Evolutionary conservation across 2,113 vertebrate genomes (phyloP), one percentile per base, ranked within the genome.

Genomic region (Myotis yumanensis): DNA sequence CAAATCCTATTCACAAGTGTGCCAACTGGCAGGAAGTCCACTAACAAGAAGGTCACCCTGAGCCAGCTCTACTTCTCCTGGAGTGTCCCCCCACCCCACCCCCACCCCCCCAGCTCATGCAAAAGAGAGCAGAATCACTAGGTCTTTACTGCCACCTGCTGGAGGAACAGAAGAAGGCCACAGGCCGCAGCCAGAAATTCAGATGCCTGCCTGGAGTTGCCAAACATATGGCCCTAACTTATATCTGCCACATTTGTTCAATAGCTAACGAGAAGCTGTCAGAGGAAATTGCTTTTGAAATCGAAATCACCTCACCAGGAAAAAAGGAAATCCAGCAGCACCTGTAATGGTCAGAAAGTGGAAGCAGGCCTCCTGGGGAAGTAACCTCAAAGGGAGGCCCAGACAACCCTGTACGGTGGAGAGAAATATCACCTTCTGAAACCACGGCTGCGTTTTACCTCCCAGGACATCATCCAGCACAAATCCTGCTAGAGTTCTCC

Each of bases 61-160:
- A 86, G 73, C 52, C n/a, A 2, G 43, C n/a, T 11, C n/a, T 11
- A 52, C 35, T 0, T 15, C 81, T 64, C 28, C 57, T 81, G 22
- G 71, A 82, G 46, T 18, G n/a, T 6, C 17, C 54, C 28, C 0
- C 0, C 18, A 12, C 54, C 28, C 0, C 0, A 40, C 40, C 22
- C 69, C 28, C 14, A 59, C 71, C 28, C 14, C 66, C 71, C 0
- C 18, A 12, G 51, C 0, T 46, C 68, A 2, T 7, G 0, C 30
- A 0, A 32, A 0, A 32, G 25, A 40, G 18, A 43, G 40, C 9
- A 20, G 4, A 1, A 52, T 81, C 23, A 2, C n/a, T 69, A 79
- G 68, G 76, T 93, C 81, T 97, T 64, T 95, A 86, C 90, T 83
- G 97, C 92, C 97, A 95, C 85, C 97, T 95, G 66, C 97, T 96